Conservation (phyloP, 2,888 invertebrate species). For the Tachina fera region DNA sequence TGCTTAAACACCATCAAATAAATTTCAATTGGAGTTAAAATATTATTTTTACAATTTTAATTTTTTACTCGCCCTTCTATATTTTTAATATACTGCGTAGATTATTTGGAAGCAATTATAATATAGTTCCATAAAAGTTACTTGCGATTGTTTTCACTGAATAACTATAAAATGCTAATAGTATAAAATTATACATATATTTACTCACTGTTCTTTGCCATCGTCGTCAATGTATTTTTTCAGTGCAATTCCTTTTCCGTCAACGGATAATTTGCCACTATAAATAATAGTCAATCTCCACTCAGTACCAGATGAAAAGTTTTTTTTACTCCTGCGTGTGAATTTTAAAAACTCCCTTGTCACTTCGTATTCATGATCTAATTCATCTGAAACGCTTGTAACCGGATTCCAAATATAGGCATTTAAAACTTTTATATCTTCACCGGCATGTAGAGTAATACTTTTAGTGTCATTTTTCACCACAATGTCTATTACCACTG, state of each 20-base stretch:
- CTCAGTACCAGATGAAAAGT: constrained; percentile 76
- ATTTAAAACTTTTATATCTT: constrained; percentile 65
- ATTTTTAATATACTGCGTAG: too few species aligned
- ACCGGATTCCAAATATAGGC: constrained; percentile 72
- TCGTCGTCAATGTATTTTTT: constrained; percentile 63
- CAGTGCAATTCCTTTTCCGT: constrained; percentile 85
- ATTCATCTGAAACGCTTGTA: constrained; percentile 22
- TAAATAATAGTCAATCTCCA: constrained; percentile 85
- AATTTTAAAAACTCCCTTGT: constrained; percentile 78
- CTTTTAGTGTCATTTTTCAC: constrained; percentile 68
- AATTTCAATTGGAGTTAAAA: too few species aligned
- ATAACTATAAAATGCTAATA: too few species aligned
- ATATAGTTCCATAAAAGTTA: too few species aligned
- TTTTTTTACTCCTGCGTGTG: constrained; percentile 34
- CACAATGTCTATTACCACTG: constrained; percentile 75
- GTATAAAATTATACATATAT: neutral
- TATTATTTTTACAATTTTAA: too few species aligned
- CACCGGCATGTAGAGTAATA: constrained; percentile 77
- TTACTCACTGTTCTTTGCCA: constrained; percentile 75
- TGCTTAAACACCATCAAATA: too few species aligned
- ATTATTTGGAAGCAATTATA: too few species aligned
- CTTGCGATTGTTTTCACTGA: too few species aligned
- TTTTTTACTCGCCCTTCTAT: too few species aligned
- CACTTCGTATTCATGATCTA: constrained; percentile 57
- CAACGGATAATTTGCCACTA: constrained; percentile 84